Evolutionary conservation across 1,140 invertebrate species (phyloP), one percentile per base, ranked within the genome.

Genomic region (Coelopa frigida): DNA sequence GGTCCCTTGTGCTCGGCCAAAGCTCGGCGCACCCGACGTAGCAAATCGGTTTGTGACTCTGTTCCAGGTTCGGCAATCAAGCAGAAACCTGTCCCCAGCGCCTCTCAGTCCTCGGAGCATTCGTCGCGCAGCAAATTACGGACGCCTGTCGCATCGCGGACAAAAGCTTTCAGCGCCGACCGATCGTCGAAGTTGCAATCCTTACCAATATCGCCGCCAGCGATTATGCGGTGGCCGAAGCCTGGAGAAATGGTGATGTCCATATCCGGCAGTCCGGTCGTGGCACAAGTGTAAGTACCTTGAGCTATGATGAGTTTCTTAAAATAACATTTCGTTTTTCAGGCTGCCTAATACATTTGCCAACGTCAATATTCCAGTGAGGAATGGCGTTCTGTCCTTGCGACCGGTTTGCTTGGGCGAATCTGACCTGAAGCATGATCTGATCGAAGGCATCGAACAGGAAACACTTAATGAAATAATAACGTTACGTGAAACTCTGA

Each of bases 161-260:
- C 53, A 2, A 68, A 68, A 39, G 62, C 65, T 0, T 44, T 66
- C 6, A 68, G 65, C 43, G 65, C 65, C 14, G 65, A 68, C 50
- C 60, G 65, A 7, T 54, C 58, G n/a, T 46, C 56, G 41, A 55
- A 51, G 14, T 7, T 8, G 43, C 41, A 11, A 26, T 20, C 33
- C 6, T 52, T 48, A 4, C n/a, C 33, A 22, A 43, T 44, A 8
- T 58, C 79, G 4, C 72, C 70, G 52, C 58, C 79, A 20, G 72
- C 76, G 41, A 59, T 80, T 21, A 49, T 81, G 24, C 68, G 79
- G 44, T 73, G 72, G 36, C 78, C 79, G 5, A 71, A 75, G 41
- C 66, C 73, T 43, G 79, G 78, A 23, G 79, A 81, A 63, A 72
- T 78, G 50, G 78, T 76, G 1, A 68, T 81, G 17, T 81, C 78